phyloP scores from a whole-genome alignment of 1,140 invertebrate genomes.

The Battus philenor region DNA sequence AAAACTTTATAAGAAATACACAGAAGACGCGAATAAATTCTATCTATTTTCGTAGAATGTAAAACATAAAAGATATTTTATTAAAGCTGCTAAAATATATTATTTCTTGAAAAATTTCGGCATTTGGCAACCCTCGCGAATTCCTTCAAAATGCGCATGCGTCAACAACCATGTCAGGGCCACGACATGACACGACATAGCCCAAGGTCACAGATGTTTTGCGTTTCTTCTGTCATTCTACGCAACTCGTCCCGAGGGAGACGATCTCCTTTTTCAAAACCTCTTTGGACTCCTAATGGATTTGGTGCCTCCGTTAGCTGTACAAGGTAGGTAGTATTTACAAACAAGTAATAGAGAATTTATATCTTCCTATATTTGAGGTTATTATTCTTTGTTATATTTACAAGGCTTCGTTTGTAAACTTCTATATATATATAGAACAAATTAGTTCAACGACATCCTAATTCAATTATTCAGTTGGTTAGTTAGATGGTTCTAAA shows the following conservation, averaged over 20 bases:
- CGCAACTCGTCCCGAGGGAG: background rate
- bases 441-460: no score
- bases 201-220: constrained; percentile 68
- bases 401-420: no score
- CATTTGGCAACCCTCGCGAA: constrained; percentile 6
- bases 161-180: constrained; percentile 57
- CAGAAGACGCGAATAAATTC: no score
- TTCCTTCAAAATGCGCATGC: constrained; percentile 38
- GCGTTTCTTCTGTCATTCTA: constrained; percentile 32
- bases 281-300: constrained; percentile 27
- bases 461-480: no score
- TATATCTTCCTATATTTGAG: constrained; percentile 3
- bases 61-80: no score
- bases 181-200: constrained; percentile 33
- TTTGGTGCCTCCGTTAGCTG: constrained; percentile 33
- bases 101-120: no score
- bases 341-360: background rate
- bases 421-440: no score
- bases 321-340: constrained; percentile 30
- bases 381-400: no score
- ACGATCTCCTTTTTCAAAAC: background rate
- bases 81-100: no score
- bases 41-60: no score
- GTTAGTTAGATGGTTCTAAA: no score
- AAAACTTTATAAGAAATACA: no score